Evolutionary conservation across 2,888 invertebrate genomes (phyloP), one percentile per base, ranked within the genome.

Genomic region (Chrysopilus asiliformis): DNA sequence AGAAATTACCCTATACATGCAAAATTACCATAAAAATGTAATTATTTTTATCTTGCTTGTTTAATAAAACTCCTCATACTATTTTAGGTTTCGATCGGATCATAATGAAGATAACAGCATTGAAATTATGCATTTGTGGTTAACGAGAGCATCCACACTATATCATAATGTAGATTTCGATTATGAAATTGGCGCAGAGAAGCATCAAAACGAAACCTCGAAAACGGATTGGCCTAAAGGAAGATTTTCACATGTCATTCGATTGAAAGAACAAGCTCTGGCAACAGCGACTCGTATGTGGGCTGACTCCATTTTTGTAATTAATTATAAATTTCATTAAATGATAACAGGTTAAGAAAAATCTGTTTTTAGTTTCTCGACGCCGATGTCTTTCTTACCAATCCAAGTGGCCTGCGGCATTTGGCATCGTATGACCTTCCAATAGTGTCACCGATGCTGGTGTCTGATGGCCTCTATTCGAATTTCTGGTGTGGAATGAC

Each of bases 401-500:
- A 84, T 46, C 65, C 70, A 1, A 57, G 70, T 10, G 71, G 79
- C 0, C 57, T 91, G 1, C 67, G 68, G 40, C 52, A 65, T 32
- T 62, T 91, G 16, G 71, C 85, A 0, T 53, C 55, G 0, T 75
- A 79, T 47, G 66, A 72, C 24, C 51, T 73, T 10, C 68, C 74
- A 3, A 67, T 91, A 8, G 74, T 79, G 3, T 80, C 90, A 1
- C 94, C 95, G 1, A 78, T 94, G 79, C 65, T 95, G 19, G 68
- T 76, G 36, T 85, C 91, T 0, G 83, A 87, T 41, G 83, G 85
- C 9, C 60, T 83, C 24, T 95, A 94, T 59, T 89, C 90, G 13
- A 97, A 97, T 60, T 97, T 89, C 62, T 97, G 95, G 95, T 84
- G 84, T 48, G 93, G 83, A 4, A 91, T 95, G 85, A 76, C 82